Base-by-base conservation (phyloP, 2,888 invertebrate genomes). In the Drosophila macrospina region DNA sequence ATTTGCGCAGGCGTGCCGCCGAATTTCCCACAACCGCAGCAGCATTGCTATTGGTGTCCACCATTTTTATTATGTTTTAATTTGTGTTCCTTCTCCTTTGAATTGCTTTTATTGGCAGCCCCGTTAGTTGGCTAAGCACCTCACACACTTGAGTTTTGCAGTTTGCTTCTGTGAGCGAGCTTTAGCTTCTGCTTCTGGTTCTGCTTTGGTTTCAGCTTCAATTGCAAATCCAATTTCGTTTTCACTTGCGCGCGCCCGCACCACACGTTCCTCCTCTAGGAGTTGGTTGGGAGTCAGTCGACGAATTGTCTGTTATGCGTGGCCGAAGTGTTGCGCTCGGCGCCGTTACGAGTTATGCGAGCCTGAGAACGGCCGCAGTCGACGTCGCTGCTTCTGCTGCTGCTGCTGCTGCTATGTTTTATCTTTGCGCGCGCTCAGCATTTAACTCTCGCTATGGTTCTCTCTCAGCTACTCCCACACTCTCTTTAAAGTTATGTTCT, bases 1-100 rank as follows among this genome's bases (percentile, higher is more conserved):
- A 97, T 84, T 91, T 90, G 34, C 91, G 90, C 66, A 91, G 78
- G 54, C 91, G 94, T 50, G 91, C 83, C 44, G 86, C 80, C 41
- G 89, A 86, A 30, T 61, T 71, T 54, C 86, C 86, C 59, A 74
- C 57, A 52, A 76, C 68, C 4, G 78, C 65, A 7, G 82, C 64
- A 4, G 85, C 55, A 47, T 72, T 66, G 16, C 55, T 73, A 59
- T 83, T 90, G 63, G 85, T 78, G 63, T 90, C 90, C 63, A 88
- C 86, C 91, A 90, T 91, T 44, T 66, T 41, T 10, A 16, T 48
- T 50, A 50, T 32, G 10, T 61, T 42, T 44, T 37, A 26, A 16
- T 15, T 28, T 5, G 4, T 28, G 47, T 51, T 50, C 20, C 28
- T 62, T 34, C 69, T 65, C 44, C 48, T 62, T 54, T 63, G 60